phyloP scores from a whole-genome alignment of 2,888 invertebrate species.

The Fragum sueziense region DNA sequence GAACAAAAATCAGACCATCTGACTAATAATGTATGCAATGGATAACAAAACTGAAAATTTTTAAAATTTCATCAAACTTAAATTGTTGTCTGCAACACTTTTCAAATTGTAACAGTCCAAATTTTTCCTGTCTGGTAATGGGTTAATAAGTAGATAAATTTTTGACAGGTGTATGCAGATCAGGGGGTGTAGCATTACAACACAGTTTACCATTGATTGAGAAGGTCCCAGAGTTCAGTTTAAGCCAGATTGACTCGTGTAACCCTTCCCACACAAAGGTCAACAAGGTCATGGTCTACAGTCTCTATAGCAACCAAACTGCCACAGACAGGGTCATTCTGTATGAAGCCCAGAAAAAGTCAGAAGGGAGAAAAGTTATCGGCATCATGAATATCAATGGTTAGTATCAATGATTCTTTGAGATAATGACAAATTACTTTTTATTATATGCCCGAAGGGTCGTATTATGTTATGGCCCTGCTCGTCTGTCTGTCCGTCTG shows the following conservation, averaged over 20 bases:
- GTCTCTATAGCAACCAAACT: constrained; percentile 44
- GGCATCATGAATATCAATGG: constrained; percentile 37
- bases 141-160: no score
- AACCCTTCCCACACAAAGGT: constrained; percentile 43
- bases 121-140: no score
- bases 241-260: constrained; percentile 23
- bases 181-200: constrained; percentile 61
- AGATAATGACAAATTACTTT: no score
- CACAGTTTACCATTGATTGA: constrained; percentile 28
- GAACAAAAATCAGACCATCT: no score
- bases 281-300: constrained; percentile 61
- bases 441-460: no score
- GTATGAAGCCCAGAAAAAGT: constrained; percentile 53
- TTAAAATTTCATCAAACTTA: no score
- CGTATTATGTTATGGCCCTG: no score
- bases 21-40: no score
- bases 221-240: constrained; percentile 18
- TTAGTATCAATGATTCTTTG: constrained; percentile 7
- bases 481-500: no score
- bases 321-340: constrained; percentile 54
- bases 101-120: no score
- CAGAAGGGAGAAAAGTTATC: constrained; percentile 16
- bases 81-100: no score
- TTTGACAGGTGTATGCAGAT: constrained; percentile 68
- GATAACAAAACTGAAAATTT: no score